Percentiles rank a stretch among this genome's conserved stretches.
phyloP scores from a whole-genome alignment of 2,113 vertebrate genomes.

The Thunnus maccoyii region DNA sequence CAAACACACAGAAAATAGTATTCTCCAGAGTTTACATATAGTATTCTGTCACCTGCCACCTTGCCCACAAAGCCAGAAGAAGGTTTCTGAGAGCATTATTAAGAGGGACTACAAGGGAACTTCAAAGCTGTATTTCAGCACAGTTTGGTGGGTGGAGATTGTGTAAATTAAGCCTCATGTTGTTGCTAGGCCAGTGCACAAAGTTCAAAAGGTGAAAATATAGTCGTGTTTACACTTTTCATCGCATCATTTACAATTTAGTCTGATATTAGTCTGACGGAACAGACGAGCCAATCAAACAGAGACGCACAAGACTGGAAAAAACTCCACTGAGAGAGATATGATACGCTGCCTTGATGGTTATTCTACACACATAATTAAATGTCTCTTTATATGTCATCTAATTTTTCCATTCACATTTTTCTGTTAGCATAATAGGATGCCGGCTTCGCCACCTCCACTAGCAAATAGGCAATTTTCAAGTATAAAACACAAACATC shows the following conservation, averaged over 20 bases:
- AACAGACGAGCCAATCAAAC: slow-evolving; percentile 21
- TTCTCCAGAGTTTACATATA: slow-evolving; percentile 19
- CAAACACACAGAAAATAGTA: slow-evolving; percentile 22
- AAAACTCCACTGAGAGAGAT: slow-evolving; percentile 14
- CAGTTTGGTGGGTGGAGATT: slow-evolving; percentile 70
- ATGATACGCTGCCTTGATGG: slow-evolving; percentile 12
- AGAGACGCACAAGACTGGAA: slow-evolving; percentile 1
- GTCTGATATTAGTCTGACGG: slow-evolving; percentile 6
- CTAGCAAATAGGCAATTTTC: slow-evolving; percentile 42
- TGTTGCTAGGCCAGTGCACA: slow-evolving; percentile 30
- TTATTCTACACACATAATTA: slow-evolving; percentile 39
- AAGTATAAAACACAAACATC: slow-evolving; percentile 36
- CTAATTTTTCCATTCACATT: slow-evolving; percentile 22
- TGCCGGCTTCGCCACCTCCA: slow-evolving; percentile 29
- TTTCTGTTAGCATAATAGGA: slow-evolving; percentile 14
- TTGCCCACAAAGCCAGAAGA: slow-evolving; percentile 42
- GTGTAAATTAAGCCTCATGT: slow-evolving; percentile 70
- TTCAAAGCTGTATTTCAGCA: slow-evolving; percentile 73
- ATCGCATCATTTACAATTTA: slow-evolving; percentile 16
- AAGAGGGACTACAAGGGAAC: slow-evolving; percentile 57
- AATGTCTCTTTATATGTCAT: slow-evolving; percentile 20
- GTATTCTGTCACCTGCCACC: slow-evolving; percentile 54
- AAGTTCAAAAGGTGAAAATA: slow-evolving; percentile 61
- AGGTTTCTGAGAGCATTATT: slow-evolving; percentile 81
- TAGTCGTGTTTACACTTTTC: slow-evolving; percentile 11